Evolutionary conservation across 1,140 invertebrate genomes (phyloP).

Genomic region (Mya arenaria): DNA sequence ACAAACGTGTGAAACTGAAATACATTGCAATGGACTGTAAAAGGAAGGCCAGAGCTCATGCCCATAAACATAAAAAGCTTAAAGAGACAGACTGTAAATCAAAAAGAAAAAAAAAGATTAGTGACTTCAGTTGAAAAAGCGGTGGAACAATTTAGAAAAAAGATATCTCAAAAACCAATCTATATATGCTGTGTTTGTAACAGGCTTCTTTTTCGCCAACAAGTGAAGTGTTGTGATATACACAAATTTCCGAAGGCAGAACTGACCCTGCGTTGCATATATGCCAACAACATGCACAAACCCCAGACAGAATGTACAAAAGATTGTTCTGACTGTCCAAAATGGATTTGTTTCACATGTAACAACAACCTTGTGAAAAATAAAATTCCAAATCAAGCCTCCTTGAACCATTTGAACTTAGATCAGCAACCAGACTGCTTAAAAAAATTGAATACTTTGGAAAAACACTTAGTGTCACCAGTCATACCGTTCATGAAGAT

Average conservation of each 20-base stretch:
- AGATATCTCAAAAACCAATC: neutral
- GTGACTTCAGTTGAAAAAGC: neutral
- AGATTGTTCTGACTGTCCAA: neutral
- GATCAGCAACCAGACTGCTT: neutral
- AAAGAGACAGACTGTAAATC: neutral
- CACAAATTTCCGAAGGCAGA: no score
- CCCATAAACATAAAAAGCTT: neutral
- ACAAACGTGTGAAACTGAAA: neutral
- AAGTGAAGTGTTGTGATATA: neutral
- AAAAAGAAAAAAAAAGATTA: neutral
- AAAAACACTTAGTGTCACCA: neutral
- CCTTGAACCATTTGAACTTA: neutral
- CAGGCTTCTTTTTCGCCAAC: neutral
- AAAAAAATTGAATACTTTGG: neutral
- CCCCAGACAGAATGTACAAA: neutral
- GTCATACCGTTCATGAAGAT: neutral
- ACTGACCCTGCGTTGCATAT: neutral
- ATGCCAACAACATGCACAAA: neutral
- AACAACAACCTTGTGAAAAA: neutral
- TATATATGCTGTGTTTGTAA: neutral
- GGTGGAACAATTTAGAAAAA: neutral
- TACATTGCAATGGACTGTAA: neutral
- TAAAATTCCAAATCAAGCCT: neutral
- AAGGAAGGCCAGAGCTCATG: neutral
- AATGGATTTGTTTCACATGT: slow-evolving; percentile 3